These are phyloP conservation scores for Aproaerema taeniolella DNA, from an alignment of 2,888 invertebrate genomes.

Conservation along the genomic window DNA sequence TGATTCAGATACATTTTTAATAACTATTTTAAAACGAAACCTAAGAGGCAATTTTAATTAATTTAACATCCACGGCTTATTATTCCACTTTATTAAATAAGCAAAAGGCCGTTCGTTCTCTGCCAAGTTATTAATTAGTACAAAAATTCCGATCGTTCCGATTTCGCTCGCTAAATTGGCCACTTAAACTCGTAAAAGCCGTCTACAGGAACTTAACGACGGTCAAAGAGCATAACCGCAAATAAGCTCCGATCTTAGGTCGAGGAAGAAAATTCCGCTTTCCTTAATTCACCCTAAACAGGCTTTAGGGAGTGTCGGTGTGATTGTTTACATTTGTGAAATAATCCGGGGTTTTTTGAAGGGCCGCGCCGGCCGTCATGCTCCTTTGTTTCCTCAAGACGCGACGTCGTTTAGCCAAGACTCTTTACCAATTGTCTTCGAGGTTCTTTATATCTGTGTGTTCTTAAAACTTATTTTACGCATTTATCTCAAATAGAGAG, in stretches of 20 bases:
- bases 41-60: conserved; percentile 37
- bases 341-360: conserved; percentile 47
- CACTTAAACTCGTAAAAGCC: conserved; percentile 74
- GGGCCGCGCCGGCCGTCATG: conserved; percentile 30
- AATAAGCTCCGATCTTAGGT: conserved; percentile 73
- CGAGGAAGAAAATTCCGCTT: conserved; percentile 67
- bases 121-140: conserved; percentile 71
- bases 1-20: too few relatives aligned
- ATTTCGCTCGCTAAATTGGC: conserved; percentile 73
- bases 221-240: conserved; percentile 78
- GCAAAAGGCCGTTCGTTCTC: conserved; percentile 50
- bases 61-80: conserved; percentile 47
- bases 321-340: conserved; percentile 63
- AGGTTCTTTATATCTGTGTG: too few relatives aligned
- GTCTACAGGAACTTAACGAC: conserved; percentile 73
- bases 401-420: conserved; percentile 10
- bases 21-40: conserved; percentile 11
- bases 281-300: conserved; percentile 72
- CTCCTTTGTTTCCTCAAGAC: conserved; percentile 30
- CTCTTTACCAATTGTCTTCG: conserved; percentile 6
- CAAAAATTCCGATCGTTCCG: conserved; percentile 74
- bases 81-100: conserved; percentile 60
- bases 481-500: too few relatives aligned
- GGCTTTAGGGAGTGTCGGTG: conserved; percentile 55
- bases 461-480: too few relatives aligned